Evolutionary conservation across 1,140 invertebrate species (phyloP).

Genomic region (Eriocheir sinensis): DNA sequence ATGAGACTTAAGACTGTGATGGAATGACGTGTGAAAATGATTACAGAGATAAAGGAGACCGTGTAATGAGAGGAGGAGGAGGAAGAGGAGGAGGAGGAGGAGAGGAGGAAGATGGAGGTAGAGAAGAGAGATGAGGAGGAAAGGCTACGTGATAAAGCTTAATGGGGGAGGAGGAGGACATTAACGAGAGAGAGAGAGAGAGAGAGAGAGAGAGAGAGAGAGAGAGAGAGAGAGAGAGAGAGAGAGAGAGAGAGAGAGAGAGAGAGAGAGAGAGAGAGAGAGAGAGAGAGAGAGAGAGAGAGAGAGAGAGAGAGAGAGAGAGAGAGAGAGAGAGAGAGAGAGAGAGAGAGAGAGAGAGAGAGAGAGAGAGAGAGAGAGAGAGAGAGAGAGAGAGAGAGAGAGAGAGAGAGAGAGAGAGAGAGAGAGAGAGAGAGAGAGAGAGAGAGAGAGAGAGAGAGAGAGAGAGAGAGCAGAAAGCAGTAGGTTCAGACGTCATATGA

Average conservation of each 20-base stretch:
- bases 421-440: neutral
- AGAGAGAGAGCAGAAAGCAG: neutral
- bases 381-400: neutral
- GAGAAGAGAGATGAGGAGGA: neutral
- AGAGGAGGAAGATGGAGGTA: neutral
- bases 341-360: neutral
- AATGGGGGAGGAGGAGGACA: neutral
- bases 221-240: neutral
- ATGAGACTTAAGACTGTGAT: neutral
- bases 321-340: neutral
- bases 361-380: neutral
- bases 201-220: neutral
- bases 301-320: neutral
- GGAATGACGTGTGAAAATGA: neutral
- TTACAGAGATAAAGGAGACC: neutral
- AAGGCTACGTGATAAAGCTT: neutral
- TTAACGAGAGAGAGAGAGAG: neutral
- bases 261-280: neutral
- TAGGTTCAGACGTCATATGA: neutral
- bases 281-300: constrained; percentile 41
- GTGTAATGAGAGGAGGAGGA: neutral
- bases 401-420: neutral
- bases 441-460: constrained; percentile 22
- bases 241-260: neutral
- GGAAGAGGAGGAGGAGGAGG: neutral